Evolutionary conservation across 2,888 invertebrate genomes (phyloP).

Genomic region (Atherix ibis): DNA sequence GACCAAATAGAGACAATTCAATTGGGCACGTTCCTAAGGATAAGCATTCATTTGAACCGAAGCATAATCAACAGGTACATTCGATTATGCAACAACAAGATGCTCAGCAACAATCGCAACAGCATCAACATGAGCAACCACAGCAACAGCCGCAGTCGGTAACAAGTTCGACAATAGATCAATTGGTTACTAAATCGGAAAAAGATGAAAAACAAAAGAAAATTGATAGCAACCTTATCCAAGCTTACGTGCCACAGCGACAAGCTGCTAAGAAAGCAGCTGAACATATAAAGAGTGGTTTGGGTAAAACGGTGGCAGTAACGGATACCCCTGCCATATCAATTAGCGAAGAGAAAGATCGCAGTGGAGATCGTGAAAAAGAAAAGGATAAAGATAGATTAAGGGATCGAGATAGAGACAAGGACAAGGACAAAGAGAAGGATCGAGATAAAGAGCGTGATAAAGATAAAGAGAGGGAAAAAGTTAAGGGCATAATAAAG

Average conservation of each 20-base stretch:
- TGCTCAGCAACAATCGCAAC: conserved; percentile 11
- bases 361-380: too few species aligned
- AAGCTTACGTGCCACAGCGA: conserved; percentile 75
- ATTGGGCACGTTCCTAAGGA: not conserved
- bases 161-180: conserved; percentile 30
- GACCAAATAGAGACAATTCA: conserved; percentile 23
- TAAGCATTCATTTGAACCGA: not conserved
- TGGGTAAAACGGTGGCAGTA: conserved; percentile 38
- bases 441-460: conserved; percentile 12
- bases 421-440: conserved; percentile 19
- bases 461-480: conserved; percentile 13
- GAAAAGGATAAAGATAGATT: conserved; percentile 19
- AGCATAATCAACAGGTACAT: conserved; percentile 1
- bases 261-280: conserved; percentile 86
- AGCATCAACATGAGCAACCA: not conserved
- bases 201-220: conserved; percentile 8
- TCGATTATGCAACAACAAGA: conserved; percentile 23
- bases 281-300: conserved; percentile 71
- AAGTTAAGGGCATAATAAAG: conserved; percentile 4
- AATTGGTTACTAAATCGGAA: conserved; percentile 20
- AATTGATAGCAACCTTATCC: conserved; percentile 40
- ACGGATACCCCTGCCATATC: conserved; percentile 9
- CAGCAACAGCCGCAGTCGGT: conserved; percentile 10
- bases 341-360: conserved; percentile 21
- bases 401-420: conserved; percentile 26